Evolutionary conservation across 1,140 invertebrate species (phyloP).

Genomic region (Chrysoperla carnea): DNA sequence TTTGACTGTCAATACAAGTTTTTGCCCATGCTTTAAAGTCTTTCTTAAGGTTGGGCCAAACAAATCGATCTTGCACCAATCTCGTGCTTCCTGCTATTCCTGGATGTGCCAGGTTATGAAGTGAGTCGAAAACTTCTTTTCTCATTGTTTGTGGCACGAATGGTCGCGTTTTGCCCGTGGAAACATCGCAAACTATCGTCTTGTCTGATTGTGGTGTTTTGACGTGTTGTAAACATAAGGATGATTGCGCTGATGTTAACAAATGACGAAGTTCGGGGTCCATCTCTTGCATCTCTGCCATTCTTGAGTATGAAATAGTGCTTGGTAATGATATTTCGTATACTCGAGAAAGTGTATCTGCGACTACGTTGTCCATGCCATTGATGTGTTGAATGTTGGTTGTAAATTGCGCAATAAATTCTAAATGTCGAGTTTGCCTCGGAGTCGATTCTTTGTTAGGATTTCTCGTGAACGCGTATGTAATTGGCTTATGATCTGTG

Average conservation of each 20-base stretch:
- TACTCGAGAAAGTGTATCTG: slow-evolving; percentile 12
- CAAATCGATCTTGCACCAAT: slow-evolving; percentile 9
- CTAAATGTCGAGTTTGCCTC: slow-evolving; percentile 11
- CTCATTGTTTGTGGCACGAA: slow-evolving; percentile 10
- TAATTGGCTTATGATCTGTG: slow-evolving; percentile 19
- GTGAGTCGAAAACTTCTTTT: slow-evolving; percentile 8
- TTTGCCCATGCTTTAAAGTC: slow-evolving; percentile 9
- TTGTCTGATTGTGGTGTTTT: slow-evolving; percentile 1
- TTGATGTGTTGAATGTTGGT: slow-evolving; percentile 19
- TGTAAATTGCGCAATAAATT: slow-evolving; percentile 18
- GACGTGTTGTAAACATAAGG: background rate
- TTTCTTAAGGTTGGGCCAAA: slow-evolving; percentile 13
- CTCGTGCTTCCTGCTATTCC: slow-evolving; percentile 7
- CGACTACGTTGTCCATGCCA: slow-evolving; percentile 13
- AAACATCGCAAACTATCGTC: slow-evolving; percentile 8
- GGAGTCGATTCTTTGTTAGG: slow-evolving; percentile 12
- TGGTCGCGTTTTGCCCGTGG: slow-evolving; percentile 9
- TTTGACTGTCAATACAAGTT: slow-evolving; percentile 14
- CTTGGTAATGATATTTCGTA: slow-evolving; percentile 1
- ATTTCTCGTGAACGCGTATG: slow-evolving; percentile 12
- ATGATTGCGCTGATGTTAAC: background rate
- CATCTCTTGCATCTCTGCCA: slow-evolving; percentile 3
- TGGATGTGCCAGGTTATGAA: slow-evolving; percentile 11
- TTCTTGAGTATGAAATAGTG: slow-evolving; percentile 1
- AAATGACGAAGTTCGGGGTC: slow-evolving; percentile 7